A percentile compares a stretch with the other conserved stretches of the same genome.
phyloP scores from a whole-genome alignment of 1,140 invertebrate genomes.

The Drosophila burlai region DNA sequence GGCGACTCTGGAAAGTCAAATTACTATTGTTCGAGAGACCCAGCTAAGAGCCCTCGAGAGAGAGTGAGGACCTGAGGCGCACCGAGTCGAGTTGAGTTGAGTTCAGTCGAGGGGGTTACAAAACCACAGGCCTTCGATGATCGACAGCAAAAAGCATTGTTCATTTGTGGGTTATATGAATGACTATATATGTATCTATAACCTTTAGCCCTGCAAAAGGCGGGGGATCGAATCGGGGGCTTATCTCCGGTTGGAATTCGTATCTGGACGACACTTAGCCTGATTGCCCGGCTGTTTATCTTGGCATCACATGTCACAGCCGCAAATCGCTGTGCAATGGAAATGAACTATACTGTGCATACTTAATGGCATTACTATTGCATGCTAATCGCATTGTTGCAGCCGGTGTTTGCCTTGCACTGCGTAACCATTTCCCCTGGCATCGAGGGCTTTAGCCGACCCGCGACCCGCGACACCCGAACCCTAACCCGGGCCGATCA shows the following conservation, averaged over 20 bases:
- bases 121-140: constrained; percentile 25
- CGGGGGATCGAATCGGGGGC: constrained; percentile 5
- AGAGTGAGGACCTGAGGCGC: constrained; percentile 11
- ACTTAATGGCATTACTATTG: constrained; percentile 49
- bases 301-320: constrained; percentile 48
- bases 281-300: constrained; percentile 58
- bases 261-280: constrained; percentile 42
- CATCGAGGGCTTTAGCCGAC: constrained; percentile 12
- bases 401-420: constrained; percentile 33
- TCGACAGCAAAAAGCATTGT: constrained; percentile 30
- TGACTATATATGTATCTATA: neutral
- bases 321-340: constrained; percentile 41
- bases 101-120: constrained; percentile 23
- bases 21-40: constrained; percentile 11
- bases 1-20: constrained; percentile 17
- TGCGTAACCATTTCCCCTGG: constrained; percentile 29
- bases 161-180: constrained; percentile 16
- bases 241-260: constrained; percentile 13
- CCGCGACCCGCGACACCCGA: neutral
- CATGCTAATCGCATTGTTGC: constrained; percentile 49
- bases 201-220: constrained; percentile 1
- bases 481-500: constrained; percentile 5
- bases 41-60: constrained; percentile 6
- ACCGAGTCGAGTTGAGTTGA: neutral
- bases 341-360: constrained; percentile 29